Conservation (phyloP, 2,797 vertebrate species). For the Anabacerthia variegaticeps region DNA sequence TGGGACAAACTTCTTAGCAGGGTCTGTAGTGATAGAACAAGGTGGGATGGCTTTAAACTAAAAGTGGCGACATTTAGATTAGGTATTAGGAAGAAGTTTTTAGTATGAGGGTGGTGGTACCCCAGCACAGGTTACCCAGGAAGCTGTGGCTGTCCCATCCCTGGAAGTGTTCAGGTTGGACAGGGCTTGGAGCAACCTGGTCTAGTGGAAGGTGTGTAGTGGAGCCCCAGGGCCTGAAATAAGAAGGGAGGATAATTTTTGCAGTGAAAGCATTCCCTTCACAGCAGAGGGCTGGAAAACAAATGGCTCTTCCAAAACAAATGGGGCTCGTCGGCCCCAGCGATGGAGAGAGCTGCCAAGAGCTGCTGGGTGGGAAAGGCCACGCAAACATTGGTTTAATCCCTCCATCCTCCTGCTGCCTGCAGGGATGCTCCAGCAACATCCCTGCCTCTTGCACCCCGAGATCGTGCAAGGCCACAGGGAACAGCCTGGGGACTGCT, state of each 20-base stretch:
- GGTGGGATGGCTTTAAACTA: neutral
- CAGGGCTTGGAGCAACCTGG: accelerated
- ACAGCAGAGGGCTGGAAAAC: conserved; percentile 14
- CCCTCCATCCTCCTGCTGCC: neutral
- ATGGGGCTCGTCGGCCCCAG: neutral
- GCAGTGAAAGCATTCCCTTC: neutral
- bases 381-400: conserved; percentile 40
- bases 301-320: conserved; percentile 43
- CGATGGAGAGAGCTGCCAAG: neutral
- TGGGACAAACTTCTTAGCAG: neutral
- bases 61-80: neutral
- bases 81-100: neutral
- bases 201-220: neutral
- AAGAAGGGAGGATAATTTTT: neutral
- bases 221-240: neutral
- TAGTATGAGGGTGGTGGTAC: accelerated
- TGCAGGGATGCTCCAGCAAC: neutral
- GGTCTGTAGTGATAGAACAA: neutral
- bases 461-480: neutral
- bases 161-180: neutral
- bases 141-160: neutral
- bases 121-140: neutral
- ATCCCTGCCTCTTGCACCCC: neutral
- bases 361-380: conserved; percentile 47
- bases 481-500: neutral